These are phyloP conservation scores for Linnaemya tessellans DNA, from an alignment of 2,888 invertebrate genomes.

Conservation along the genomic window DNA sequence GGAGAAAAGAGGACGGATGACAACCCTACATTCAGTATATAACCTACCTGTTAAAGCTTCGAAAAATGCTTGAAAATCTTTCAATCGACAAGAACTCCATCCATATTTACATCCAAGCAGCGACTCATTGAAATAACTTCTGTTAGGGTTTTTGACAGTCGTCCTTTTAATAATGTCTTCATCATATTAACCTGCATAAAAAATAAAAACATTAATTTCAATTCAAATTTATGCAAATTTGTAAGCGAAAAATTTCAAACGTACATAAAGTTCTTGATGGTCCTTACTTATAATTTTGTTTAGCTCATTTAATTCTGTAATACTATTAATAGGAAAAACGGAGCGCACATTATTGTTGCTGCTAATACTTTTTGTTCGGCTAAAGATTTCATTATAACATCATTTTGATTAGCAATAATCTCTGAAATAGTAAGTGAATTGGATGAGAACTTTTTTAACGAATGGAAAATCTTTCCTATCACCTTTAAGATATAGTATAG, in stretches of 20 bases:
- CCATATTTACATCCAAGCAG: constrained; percentile 44
- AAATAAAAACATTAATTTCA: too few species aligned
- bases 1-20: too few species aligned
- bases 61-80: constrained; percentile 37
- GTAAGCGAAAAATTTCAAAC: too few species aligned
- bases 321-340: constrained; percentile 34
- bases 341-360: constrained; percentile 23
- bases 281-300: constrained; percentile 29
- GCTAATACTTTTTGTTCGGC: constrained; percentile 46
- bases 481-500: too few species aligned
- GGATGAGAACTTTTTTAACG: too few species aligned
- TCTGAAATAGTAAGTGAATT: too few species aligned
- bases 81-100: constrained; percentile 56
- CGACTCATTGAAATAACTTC: constrained; percentile 41
- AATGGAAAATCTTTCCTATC: too few species aligned
- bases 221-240: too few species aligned
- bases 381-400: constrained; percentile 18
- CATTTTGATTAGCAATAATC: constrained; percentile 10
- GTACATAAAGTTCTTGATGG: constrained; percentile 17
- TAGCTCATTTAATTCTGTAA: constrained; percentile 33
- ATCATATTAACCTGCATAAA: too few species aligned
- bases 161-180: too few species aligned
- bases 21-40: not conserved
- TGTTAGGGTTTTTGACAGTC: constrained; percentile 52
- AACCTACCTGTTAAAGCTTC: constrained; percentile 11